Conservation (phyloP, 2,888 invertebrate species). For the Drosophila dives region DNA sequence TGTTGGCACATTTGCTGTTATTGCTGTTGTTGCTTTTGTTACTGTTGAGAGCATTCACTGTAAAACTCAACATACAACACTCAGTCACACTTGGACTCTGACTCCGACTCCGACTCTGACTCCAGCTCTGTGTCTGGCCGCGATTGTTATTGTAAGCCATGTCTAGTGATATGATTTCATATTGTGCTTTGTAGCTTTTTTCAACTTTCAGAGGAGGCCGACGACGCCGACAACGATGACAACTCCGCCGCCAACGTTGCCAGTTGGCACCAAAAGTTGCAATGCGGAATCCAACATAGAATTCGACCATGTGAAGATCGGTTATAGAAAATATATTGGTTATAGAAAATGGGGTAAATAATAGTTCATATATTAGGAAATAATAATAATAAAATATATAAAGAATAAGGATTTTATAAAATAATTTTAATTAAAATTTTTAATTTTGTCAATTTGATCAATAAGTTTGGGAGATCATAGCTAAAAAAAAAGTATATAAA, state of each 20-base stretch:
- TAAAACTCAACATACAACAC: constrained; percentile 66
- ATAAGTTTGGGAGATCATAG: background rate
- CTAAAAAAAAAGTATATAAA: background rate
- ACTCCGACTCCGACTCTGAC: constrained; percentile 27
- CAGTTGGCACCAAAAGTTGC: constrained; percentile 22
- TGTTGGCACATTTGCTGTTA: constrained; percentile 68
- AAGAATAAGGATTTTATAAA: background rate
- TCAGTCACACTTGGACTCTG: constrained; percentile 74
- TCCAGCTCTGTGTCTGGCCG: constrained; percentile 41
- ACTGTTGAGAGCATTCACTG: constrained; percentile 61
- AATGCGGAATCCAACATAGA: constrained; percentile 16
- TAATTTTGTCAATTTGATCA: background rate
- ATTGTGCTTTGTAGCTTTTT: constrained; percentile 69
- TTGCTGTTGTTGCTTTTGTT: constrained; percentile 35
- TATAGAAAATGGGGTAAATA: constrained; percentile 5
- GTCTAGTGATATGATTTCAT: constrained; percentile 82
- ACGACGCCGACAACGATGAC: constrained; percentile 40
- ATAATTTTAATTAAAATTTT: background rate
- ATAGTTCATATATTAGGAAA: background rate
- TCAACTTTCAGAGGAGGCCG: constrained; percentile 59
- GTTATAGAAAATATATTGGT: background rate
- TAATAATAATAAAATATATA: background rate
- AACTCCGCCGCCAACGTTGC: constrained; percentile 62
- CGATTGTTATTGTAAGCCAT: constrained; percentile 79
- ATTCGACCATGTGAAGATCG: background rate